Evolutionary conservation across 1,140 invertebrate species (phyloP).

Genomic region (Sarcophaga peregrina): DNA sequence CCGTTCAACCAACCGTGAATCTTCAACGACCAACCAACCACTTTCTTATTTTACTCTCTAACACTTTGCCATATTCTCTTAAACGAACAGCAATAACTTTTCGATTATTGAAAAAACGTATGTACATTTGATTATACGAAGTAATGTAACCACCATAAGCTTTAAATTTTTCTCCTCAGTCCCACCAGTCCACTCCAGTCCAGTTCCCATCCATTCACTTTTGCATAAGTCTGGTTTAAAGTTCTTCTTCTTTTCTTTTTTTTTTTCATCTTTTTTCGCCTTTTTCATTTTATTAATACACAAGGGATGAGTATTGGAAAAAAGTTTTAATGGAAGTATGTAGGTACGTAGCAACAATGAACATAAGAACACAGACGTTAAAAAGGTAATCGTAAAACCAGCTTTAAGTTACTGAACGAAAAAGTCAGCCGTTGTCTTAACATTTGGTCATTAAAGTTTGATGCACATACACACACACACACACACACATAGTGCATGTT

Average conservation of each 20-base stretch:
- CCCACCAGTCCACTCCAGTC: not conserved
- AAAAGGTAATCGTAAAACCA: not conserved
- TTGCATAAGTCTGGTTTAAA: not conserved
- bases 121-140: no score
- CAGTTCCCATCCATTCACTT: conserved; percentile 30
- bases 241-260: not conserved
- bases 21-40: no score
- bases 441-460: conserved; percentile 18
- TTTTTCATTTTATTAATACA: not conserved
- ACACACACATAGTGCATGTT: not conserved
- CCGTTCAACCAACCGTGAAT: no score
- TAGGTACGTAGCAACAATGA: not conserved
- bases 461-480: not conserved
- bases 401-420: not conserved
- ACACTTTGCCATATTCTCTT: no score
- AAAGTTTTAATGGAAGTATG: conserved; percentile 10
- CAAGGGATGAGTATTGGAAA: conserved; percentile 14
- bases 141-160: no score
- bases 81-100: no score
- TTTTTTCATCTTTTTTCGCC: no score
- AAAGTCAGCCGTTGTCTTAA: not conserved
- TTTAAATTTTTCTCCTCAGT: no score
- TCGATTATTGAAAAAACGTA: no score
- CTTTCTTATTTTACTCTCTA: no score
- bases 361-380: not conserved